These are phyloP conservation scores for Morone saxatilis DNA, from an alignment of 2,113 vertebrate genomes.

Conservation along the genomic window DNA sequence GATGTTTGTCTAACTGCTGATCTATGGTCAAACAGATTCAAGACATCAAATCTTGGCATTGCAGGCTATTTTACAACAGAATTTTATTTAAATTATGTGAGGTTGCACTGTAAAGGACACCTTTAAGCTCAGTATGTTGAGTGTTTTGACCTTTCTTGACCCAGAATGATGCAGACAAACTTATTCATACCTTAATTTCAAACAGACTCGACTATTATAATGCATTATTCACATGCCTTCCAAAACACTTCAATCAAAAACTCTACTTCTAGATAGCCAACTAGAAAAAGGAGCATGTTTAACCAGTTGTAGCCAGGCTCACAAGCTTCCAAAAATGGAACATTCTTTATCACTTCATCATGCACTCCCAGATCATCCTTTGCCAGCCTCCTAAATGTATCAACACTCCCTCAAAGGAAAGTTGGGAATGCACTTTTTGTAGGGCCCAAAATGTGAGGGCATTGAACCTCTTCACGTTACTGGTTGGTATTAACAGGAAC, in stretches of 20 bases:
- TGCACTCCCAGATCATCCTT: not conserved
- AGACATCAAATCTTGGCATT: slow-evolving; percentile 7
- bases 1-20: slow-evolving; percentile 17
- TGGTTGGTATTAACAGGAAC: not conserved
- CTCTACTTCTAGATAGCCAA: slow-evolving; percentile 1
- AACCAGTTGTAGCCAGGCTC: not conserved
- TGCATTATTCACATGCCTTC: slow-evolving; percentile 29
- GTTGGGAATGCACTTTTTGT: not conserved
- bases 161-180: not conserved
- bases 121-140: not conserved
- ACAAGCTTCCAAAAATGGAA: not conserved
- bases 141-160: not conserved
- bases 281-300: not conserved
- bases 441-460: not conserved
- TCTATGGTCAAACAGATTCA: slow-evolving; percentile 23
- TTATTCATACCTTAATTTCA: slow-evolving; percentile 6
- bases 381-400: not conserved
- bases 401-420: not conserved
- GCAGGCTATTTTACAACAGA: not conserved
- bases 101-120: not conserved
- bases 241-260: slow-evolving; percentile 15
- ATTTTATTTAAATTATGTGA: not conserved
- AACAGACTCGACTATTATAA: not conserved
- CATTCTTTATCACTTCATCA: not conserved
- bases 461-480: not conserved